Evolutionary conservation across 2,888 invertebrate genomes (phyloP).

Genomic region (Reticulitermes lucifugus): DNA sequence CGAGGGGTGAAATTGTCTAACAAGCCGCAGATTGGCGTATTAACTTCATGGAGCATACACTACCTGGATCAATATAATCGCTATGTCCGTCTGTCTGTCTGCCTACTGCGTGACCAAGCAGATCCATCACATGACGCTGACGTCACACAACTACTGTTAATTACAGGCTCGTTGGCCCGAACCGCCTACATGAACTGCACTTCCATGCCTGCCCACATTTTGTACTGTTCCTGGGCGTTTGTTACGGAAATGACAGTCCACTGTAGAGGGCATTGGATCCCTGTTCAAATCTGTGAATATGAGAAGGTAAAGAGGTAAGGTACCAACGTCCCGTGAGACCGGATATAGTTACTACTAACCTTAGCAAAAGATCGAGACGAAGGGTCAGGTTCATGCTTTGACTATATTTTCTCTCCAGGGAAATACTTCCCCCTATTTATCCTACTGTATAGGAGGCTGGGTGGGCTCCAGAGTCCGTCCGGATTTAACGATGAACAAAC

Average conservation of each 20-base stretch:
- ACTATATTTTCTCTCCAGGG: no score
- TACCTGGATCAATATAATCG: conserved; percentile 31
- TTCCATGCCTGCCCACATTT: not conserved
- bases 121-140: conserved; percentile 29
- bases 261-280: not conserved
- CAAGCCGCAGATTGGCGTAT: not conserved
- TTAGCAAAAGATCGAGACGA: no score
- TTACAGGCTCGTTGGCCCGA: conserved; percentile 8
- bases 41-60: not conserved
- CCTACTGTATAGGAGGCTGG: no score
- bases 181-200: conserved; percentile 4
- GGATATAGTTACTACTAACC: no score
- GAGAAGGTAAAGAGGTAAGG: no score
- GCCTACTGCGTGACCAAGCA: conserved; percentile 18
- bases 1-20: not conserved
- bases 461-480: no score
- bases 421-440: no score
- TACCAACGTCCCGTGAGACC: no score
- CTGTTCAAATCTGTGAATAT: no score
- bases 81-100: conserved; percentile 19
- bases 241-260: not conserved
- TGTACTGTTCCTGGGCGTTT: not conserved
- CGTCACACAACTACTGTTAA: conserved; percentile 27
- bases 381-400: no score
- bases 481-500: no score